phyloP scores from a whole-genome alignment of 1,140 invertebrate species.

The Doryteuthis pealeii region DNA sequence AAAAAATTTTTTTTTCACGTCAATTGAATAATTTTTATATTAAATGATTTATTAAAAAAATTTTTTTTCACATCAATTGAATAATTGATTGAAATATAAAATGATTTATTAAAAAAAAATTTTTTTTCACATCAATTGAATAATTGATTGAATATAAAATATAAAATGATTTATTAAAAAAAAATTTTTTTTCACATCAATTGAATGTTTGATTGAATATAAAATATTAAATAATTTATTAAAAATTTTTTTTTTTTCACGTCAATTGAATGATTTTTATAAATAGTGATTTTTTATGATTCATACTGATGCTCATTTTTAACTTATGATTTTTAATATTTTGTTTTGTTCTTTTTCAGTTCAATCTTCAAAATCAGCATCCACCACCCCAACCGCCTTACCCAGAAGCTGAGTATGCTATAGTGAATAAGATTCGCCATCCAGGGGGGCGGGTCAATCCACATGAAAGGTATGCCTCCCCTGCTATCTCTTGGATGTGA shows the following conservation, averaged over 20 bases:
- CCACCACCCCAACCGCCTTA: neutral
- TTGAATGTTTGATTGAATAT: too few species aligned
- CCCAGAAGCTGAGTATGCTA: conserved; percentile 3
- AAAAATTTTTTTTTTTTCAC: neutral
- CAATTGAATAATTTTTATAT: neutral
- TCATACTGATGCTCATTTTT: neutral
- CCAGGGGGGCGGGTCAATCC: neutral
- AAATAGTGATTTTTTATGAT: neutral
- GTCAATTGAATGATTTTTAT: neutral
- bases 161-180: too few species aligned
- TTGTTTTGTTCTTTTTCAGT: neutral
- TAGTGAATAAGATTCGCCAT: conserved; percentile 1
- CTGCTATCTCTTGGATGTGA: neutral
- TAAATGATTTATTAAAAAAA: neutral
- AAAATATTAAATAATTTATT: neutral
- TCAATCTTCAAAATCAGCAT: neutral
- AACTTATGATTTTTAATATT: neutral
- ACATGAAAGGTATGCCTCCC: neutral
- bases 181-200: too few species aligned
- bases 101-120: too few species aligned
- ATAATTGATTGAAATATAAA: too few species aligned
- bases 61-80: too few species aligned
- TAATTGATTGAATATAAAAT: too few species aligned
- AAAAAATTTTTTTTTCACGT: neutral
- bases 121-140: too few species aligned